Conservation (phyloP, 2,113 vertebrate genomes). For the Andinoacara biseriatus region DNA sequence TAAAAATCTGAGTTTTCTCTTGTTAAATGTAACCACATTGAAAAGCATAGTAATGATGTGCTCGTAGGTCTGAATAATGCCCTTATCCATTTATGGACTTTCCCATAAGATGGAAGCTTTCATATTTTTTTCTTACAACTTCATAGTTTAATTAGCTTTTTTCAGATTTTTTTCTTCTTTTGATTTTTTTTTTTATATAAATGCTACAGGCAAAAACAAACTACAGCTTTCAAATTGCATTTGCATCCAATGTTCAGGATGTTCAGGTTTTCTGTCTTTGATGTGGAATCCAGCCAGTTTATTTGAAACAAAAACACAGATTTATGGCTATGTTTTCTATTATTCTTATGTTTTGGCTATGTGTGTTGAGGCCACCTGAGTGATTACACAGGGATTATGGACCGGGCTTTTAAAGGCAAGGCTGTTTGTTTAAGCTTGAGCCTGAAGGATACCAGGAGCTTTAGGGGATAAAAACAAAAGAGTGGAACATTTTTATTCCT, state of each 20-base stretch:
- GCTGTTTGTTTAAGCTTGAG: slow-evolving; percentile 71
- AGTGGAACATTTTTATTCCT: slow-evolving; percentile 1
- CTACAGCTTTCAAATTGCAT: neutral
- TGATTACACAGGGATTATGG: slow-evolving; percentile 64
- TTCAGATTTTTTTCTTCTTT: neutral
- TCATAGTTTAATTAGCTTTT: neutral
- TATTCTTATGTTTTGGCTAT: slow-evolving; percentile 40
- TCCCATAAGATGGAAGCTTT: neutral
- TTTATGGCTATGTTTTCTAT: neutral
- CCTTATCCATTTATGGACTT: neutral
- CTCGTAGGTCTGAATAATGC: neutral
- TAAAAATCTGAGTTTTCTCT: neutral
- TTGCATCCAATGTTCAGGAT: slow-evolving; percentile 1
- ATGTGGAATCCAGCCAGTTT: slow-evolving; percentile 40
- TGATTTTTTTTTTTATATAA: slow-evolving; percentile 9
- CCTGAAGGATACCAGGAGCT: slow-evolving; percentile 58
- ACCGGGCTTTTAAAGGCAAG: slow-evolving; percentile 59
- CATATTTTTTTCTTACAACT: neutral
- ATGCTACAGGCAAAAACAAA: slow-evolving; percentile 6
- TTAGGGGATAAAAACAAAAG: slow-evolving; percentile 47
- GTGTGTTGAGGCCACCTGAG: slow-evolving; percentile 28
- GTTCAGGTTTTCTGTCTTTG: slow-evolving; percentile 14
- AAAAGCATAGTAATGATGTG: neutral
- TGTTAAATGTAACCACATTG: neutral
- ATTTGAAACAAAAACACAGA: slow-evolving; percentile 19